Evolutionary conservation across 2,888 invertebrate genomes (phyloP).

Genomic region (Phaonia tiefii): DNA sequence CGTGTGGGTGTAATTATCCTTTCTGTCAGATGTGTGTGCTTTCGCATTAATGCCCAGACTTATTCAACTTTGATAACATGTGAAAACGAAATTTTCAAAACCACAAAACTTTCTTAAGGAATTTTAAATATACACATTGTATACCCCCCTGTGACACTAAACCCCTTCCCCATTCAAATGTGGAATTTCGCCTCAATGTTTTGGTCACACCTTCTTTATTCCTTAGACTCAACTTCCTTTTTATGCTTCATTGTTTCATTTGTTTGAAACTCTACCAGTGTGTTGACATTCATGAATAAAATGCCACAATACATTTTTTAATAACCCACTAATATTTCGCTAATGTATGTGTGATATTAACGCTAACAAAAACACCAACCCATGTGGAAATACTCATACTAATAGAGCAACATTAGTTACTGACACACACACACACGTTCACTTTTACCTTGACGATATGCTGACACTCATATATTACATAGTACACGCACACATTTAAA

Average conservation of each 20-base stretch:
- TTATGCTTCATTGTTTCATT: not conserved
- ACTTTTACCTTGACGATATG: not conserved
- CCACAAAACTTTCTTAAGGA: not conserved
- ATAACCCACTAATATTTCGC: conserved; percentile 1
- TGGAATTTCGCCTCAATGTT: too few relatives aligned
- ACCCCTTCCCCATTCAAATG: not conserved
- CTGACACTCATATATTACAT: conserved; percentile 10
- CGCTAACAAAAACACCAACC: too few relatives aligned
- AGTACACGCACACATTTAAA: conserved; percentile 3
- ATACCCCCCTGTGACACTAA: not conserved
- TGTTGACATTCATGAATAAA: conserved; percentile 36
- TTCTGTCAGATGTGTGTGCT: conserved; percentile 10
- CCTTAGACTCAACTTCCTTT: not conserved
- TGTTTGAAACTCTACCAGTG: not conserved
- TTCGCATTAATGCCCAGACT: conserved; percentile 8
- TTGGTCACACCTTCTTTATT: too few relatives aligned
- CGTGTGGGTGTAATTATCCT: not conserved
- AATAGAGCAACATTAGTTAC: too few relatives aligned
- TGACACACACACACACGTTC: conserved; percentile 2
- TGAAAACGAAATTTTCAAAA: not conserved
- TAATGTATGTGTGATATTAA: conserved; percentile 26
- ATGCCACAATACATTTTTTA: conserved; percentile 36
- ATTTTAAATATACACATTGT: not conserved
- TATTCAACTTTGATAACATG: conserved; percentile 2
- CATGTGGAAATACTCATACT: too few relatives aligned